Evolutionary conservation across 2,113 vertebrate species (phyloP).

Genomic region (Tragelaphus scriptus): DNA sequence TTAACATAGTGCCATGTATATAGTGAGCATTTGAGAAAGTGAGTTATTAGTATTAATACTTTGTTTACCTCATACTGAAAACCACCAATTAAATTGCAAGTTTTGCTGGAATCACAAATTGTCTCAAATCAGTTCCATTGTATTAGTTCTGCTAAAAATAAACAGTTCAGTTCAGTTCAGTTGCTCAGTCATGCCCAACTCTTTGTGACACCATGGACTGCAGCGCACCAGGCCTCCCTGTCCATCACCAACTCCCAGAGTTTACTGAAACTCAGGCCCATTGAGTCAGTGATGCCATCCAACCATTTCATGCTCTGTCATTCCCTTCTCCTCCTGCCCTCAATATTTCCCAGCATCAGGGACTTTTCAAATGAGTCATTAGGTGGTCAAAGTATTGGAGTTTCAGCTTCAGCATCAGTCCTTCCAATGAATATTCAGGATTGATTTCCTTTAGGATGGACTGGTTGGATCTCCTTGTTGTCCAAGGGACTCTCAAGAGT

Average conservation of each 20-base stretch:
- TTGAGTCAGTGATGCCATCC: neutral
- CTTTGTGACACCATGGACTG: neutral
- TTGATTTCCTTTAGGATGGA: neutral
- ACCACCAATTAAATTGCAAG: neutral
- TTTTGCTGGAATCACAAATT: neutral
- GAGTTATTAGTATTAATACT: neutral
- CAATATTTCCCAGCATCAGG: neutral
- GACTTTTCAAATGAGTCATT: neutral
- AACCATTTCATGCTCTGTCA: rapidly evolving
- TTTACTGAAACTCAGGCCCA: neutral
- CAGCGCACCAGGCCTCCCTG: neutral
- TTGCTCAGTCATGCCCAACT: neutral
- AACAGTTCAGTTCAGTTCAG: neutral
- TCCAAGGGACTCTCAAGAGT: neutral
- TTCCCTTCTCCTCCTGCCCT: neutral
- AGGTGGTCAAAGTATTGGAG: neutral
- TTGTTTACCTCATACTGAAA: neutral
- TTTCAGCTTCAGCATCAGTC: neutral
- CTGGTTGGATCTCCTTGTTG: neutral
- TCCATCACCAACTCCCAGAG: neutral
- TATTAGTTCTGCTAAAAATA: neutral
- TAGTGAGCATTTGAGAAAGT: neutral
- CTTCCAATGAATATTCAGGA: neutral
- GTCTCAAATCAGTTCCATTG: neutral
- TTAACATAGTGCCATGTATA: neutral